Evolutionary conservation across 1,140 invertebrate species (phyloP).

Genomic region (Eriocheir sinensis): DNA sequence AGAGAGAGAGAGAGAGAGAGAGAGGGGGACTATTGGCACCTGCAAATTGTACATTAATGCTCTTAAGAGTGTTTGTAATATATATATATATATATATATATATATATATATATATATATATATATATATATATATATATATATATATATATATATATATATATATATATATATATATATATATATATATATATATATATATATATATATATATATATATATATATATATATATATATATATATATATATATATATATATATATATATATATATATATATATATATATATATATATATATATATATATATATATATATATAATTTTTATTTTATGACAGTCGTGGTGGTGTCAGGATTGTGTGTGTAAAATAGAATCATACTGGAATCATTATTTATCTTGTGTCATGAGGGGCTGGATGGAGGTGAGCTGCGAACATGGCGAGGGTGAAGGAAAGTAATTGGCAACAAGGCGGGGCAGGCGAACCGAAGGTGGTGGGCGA

Average conservation of each 20-base stretch:
- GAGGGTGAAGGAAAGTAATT: too few relatives aligned
- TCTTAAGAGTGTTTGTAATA: neutral
- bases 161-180: constrained; percentile 38
- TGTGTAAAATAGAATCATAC: too few relatives aligned
- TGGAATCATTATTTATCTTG: too few relatives aligned
- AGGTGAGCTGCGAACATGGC: too few relatives aligned
- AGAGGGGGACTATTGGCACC: too few relatives aligned
- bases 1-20: too few relatives aligned
- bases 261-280: constrained; percentile 62
- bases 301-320: constrained; percentile 62
- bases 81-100: neutral
- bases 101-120: neutral
- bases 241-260: constrained; percentile 52
- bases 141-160: constrained; percentile 38
- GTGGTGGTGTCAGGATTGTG: too few relatives aligned
- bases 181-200: neutral
- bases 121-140: constrained; percentile 44
- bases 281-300: constrained; percentile 61
- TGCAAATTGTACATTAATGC: too few relatives aligned
- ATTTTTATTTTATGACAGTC: neutral
- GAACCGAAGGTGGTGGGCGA: too few relatives aligned
- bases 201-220: neutral
- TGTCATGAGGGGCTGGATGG: too few relatives aligned
- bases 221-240: neutral
- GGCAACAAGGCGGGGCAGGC: too few relatives aligned